Conservation (phyloP, 1,140 invertebrate species). For the Laodelphax striatellus region DNA sequence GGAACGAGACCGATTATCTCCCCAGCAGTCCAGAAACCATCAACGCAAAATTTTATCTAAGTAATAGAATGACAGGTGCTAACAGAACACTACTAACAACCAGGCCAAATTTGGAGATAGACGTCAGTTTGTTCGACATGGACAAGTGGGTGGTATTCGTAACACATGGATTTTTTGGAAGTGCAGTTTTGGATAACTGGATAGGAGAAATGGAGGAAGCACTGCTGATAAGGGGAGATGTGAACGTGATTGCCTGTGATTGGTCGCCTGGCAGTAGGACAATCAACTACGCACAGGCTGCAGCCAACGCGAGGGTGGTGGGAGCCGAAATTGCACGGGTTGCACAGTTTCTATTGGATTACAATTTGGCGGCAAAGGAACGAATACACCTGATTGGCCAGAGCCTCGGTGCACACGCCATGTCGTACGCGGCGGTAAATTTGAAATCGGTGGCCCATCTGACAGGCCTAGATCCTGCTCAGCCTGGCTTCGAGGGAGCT, state of each 20-base stretch:
- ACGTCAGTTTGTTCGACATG: neutral
- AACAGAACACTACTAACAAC: neutral
- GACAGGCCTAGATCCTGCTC: slow-evolving; percentile 36
- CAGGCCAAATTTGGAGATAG: neutral
- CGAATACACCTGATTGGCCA: slow-evolving; percentile 32
- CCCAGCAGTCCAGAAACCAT: neutral
- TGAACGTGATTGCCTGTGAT: slow-evolving; percentile 30
- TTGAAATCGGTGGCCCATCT: slow-evolving; percentile 25
- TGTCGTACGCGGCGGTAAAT: slow-evolving; percentile 30
- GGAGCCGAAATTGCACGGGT: slow-evolving; percentile 28
- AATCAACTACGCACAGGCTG: slow-evolving; percentile 28
- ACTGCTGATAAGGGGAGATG: slow-evolving; percentile 20
- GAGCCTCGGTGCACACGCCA: slow-evolving; percentile 33
- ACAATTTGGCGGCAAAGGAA: slow-evolving; percentile 14
- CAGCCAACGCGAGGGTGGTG: slow-evolving; percentile 32
- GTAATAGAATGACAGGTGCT: neutral
- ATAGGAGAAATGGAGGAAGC: slow-evolving; percentile 5
- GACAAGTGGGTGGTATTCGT: slow-evolving; percentile 1
- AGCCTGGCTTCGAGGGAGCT: slow-evolving; percentile 34
- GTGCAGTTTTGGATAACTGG: neutral
- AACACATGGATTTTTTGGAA: neutral
- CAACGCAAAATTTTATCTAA: neutral
- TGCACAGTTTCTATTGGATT: slow-evolving; percentile 23
- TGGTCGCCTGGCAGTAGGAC: slow-evolving; percentile 29
- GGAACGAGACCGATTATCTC: neutral